Percentiles rank a stretch among this genome's conserved stretches.
phyloP scores from a whole-genome alignment of 2,797 vertebrate genomes.

The Eulemur coronatus region DNA sequence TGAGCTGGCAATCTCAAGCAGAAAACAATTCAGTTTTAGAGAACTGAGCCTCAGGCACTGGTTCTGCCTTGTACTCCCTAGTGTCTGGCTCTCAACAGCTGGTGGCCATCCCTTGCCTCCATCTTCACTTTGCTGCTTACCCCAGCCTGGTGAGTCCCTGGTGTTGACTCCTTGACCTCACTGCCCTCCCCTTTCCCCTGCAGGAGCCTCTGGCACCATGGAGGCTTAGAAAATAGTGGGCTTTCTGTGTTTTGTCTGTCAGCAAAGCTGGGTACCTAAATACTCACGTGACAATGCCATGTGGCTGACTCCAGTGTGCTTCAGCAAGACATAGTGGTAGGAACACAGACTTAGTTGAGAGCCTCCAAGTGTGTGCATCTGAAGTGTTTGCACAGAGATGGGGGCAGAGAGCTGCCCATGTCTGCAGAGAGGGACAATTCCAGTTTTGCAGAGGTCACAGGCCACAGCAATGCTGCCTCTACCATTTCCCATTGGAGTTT shows the following conservation, averaged over 20 bases:
- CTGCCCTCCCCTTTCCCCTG: not conserved
- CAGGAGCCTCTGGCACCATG: not conserved
- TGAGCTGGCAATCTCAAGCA: not conserved
- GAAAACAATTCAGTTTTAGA: constrained; percentile 3
- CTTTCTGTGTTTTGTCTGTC: constrained; percentile 14
- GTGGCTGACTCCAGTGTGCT: not conserved
- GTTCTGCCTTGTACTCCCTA: not conserved
- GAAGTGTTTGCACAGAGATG: constrained; percentile 38
- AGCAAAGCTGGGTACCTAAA: not conserved
- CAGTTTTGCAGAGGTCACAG: constrained; percentile 73
- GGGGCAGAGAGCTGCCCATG: constrained; percentile 29
- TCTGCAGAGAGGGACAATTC: constrained; percentile 58
- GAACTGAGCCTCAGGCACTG: not conserved
- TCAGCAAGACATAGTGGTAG: constrained; percentile 52
- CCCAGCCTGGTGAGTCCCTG: constrained; percentile 10
- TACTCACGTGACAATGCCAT: not conserved
- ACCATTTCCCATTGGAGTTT: constrained; percentile 74
- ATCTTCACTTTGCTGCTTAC: constrained; percentile 58
- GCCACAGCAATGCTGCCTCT: constrained; percentile 58
- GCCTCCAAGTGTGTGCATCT: constrained; percentile 62
- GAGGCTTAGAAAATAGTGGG: not conserved
- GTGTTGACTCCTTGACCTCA: not conserved
- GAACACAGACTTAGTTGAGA: constrained; percentile 58
- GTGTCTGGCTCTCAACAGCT: constrained; percentile 7
- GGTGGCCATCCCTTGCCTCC: constrained; percentile 9